A percentile compares a stretch with the other conserved stretches of the same genome.
Evolutionary conservation across 2,797 vertebrate genomes (phyloP).

Genomic region (Peromyscus nudipes): DNA sequence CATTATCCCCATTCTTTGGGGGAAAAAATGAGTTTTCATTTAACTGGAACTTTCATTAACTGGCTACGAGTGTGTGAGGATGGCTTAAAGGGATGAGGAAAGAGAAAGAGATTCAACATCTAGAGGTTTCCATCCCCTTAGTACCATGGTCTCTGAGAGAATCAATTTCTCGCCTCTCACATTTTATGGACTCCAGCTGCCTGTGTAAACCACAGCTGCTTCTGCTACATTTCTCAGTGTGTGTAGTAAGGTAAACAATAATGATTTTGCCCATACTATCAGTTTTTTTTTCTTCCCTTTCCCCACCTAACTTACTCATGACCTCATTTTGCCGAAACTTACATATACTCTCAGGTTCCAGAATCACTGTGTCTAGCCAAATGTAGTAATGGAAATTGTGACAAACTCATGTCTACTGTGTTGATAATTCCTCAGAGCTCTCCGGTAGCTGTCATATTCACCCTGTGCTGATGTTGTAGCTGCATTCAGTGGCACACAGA

Average conservation of each 20-base stretch:
- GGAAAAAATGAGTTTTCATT: neutral
- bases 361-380: neutral
- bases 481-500: neutral
- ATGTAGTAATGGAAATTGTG: neutral
- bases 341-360: fast-evolving
- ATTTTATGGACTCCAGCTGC: neutral
- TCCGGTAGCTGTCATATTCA: neutral
- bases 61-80: neutral
- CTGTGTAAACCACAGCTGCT: neutral
- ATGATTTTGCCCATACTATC: neutral
- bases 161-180: neutral
- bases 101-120: neutral
- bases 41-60: neutral
- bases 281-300: neutral
- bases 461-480: neutral
- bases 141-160: neutral
- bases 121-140: neutral
- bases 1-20: neutral
- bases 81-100: neutral
- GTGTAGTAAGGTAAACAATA: neutral
- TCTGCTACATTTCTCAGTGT: too few species aligned
- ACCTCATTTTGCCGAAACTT: fast-evolving
- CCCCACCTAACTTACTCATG: neutral
- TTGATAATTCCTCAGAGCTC: neutral
- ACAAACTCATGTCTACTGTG: neutral